Percentiles rank a stretch among this genome's conserved stretches.
Evolutionary conservation across 2,113 vertebrate genomes (phyloP).

Genomic region (Phainopepla nitens): DNA sequence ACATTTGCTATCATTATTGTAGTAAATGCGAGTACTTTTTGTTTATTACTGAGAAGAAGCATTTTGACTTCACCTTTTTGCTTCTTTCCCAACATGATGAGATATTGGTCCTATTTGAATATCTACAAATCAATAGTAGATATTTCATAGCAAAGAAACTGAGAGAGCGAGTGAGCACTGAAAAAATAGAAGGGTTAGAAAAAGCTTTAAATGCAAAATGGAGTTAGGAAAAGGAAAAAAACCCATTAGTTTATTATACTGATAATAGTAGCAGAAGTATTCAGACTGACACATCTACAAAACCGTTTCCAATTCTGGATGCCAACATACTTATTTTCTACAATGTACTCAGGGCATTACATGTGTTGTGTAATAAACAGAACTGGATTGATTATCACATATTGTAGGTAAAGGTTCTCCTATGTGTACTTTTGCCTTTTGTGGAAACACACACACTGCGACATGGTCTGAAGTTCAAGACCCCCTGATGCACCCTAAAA

Average conservation of each 20-base stretch:
- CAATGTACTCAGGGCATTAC: neutral
- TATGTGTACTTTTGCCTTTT: neutral
- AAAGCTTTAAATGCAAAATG: neutral
- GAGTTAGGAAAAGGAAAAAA: neutral
- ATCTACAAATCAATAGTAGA: neutral
- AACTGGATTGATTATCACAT: neutral
- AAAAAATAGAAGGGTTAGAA: neutral
- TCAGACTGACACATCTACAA: neutral
- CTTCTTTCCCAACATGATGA: neutral
- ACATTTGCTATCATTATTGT: neutral
- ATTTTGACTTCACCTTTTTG: neutral
- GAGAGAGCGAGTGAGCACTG: neutral
- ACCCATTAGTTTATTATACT: neutral
- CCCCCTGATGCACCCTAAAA: neutral
- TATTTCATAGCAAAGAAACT: neutral
- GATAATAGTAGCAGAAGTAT: neutral
- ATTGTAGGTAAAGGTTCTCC: neutral
- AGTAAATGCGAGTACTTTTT: neutral
- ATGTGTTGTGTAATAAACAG: neutral
- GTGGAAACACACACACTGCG: neutral
- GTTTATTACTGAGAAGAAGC: neutral
- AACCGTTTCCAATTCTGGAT: neutral
- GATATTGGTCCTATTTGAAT: neutral
- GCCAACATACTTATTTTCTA: neutral
- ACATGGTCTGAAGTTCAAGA: neutral